phyloP scores from a whole-genome alignment of 2,113 vertebrate species.

The Gila orcuttii region DNA sequence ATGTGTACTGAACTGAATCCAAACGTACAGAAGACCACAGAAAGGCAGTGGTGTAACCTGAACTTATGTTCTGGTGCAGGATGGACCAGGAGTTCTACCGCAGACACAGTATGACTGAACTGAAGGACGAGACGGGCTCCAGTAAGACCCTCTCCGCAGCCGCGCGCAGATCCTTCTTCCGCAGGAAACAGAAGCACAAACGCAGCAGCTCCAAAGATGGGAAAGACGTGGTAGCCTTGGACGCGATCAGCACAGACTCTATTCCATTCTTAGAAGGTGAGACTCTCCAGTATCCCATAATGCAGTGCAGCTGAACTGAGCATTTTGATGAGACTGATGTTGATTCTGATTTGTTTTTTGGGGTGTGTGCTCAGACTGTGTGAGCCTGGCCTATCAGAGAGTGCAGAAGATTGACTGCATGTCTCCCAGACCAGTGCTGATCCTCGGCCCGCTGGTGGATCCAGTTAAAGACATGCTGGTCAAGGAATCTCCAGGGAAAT shows the following conservation, averaged over 20 bases:
- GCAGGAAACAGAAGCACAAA: constrained; percentile 96
- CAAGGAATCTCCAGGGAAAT: constrained; percentile 92
- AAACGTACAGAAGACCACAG: neutral
- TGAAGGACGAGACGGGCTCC: constrained; percentile 86
- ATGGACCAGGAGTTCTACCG: constrained; percentile 99
- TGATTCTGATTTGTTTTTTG: neutral
- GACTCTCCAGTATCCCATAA: constrained; percentile 43
- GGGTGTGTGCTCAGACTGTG: constrained; percentile 77
- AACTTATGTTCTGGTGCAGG: constrained; percentile 68
- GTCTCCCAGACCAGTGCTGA: constrained; percentile 88
- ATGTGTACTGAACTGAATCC: neutral
- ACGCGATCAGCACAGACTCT: constrained; percentile 93
- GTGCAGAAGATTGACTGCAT: constrained; percentile 95
- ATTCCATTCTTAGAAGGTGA: constrained; percentile 94
- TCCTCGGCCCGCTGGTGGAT: constrained; percentile 92
- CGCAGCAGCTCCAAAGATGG: constrained; percentile 96
- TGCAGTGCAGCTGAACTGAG: neutral
- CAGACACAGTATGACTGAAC: constrained; percentile 92
- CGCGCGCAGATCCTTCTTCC: constrained; percentile 94
- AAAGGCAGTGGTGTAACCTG: neutral
- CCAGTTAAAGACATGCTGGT: constrained; percentile 98
- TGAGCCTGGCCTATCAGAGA: constrained; percentile 93
- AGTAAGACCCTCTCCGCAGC: constrained; percentile 92
- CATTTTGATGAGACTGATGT: neutral
- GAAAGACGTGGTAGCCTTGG: constrained; percentile 90